These are phyloP conservation scores for Polyergus mexicanus DNA, from an alignment of 1,140 invertebrate genomes.

Conservation along the genomic window DNA sequence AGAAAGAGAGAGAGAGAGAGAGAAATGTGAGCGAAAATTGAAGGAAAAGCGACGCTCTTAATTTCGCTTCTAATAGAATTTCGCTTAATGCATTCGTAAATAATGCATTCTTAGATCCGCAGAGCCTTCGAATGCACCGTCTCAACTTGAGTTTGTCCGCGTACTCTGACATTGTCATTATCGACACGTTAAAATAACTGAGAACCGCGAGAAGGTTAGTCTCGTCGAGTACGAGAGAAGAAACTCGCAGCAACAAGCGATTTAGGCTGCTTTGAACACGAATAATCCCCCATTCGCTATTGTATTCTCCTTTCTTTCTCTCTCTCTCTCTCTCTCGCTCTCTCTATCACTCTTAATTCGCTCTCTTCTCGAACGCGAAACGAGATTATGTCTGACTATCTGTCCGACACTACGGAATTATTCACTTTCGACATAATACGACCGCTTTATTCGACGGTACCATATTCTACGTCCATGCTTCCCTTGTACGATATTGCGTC, in stretches of 20 bases:
- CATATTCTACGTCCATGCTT: slow-evolving; percentile 35
- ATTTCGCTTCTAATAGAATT: slow-evolving; percentile 61
- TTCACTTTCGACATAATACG: slow-evolving; percentile 53
- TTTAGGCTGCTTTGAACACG: slow-evolving; percentile 19
- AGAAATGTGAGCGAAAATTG: background rate
- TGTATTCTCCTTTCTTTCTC: slow-evolving; percentile 20
- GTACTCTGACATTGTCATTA: background rate
- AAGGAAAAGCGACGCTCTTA: slow-evolving; percentile 54
- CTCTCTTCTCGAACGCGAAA: slow-evolving; percentile 48
- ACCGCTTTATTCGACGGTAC: slow-evolving; percentile 58
- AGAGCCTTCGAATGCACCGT: background rate
- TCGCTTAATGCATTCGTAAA: slow-evolving; percentile 58
- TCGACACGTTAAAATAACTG: slow-evolving; percentile 43
- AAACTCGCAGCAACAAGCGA: slow-evolving; percentile 25
- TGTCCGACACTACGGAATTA: slow-evolving; percentile 51
- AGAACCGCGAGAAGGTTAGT: slow-evolving; percentile 21
- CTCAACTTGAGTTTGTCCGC: background rate
- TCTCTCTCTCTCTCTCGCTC: background rate
- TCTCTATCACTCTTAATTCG: slow-evolving; percentile 16
- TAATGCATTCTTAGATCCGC: slow-evolving; percentile 62
- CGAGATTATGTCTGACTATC: slow-evolving; percentile 48
- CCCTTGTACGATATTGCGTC: slow-evolving; percentile 30
- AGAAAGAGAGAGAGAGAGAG: background rate
- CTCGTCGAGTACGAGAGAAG: slow-evolving; percentile 20
- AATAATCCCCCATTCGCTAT: slow-evolving; percentile 36